Conservation (phyloP, 2,113 vertebrate species). For the Polypterus senegalus region DNA sequence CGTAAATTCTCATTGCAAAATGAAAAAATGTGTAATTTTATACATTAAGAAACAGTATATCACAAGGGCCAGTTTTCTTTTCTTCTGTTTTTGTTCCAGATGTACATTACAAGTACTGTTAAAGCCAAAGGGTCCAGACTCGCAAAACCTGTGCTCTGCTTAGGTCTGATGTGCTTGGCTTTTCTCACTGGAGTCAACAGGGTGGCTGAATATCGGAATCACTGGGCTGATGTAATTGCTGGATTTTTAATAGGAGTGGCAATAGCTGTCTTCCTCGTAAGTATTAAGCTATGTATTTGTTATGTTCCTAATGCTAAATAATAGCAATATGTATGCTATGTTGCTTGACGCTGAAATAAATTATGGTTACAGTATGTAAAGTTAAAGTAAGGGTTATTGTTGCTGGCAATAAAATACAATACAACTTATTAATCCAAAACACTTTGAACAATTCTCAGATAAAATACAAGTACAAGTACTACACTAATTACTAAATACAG, state of each 20-base stretch:
- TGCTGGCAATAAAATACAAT: too few species aligned
- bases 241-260: slow-evolving; percentile 85
- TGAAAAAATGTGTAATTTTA: slow-evolving; percentile 8
- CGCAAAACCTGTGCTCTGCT: slow-evolving; percentile 83
- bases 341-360: too few species aligned
- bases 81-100: slow-evolving; percentile 48
- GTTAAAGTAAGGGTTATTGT: too few species aligned
- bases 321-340: too few species aligned
- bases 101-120: slow-evolving; percentile 91
- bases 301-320: background rate
- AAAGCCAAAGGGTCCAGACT: slow-evolving; percentile 87
- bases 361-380: too few species aligned
- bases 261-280: slow-evolving; percentile 91
- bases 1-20: too few species aligned
- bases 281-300: slow-evolving; percentile 21
- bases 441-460: too few species aligned
- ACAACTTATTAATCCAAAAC: too few species aligned
- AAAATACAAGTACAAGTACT: too few species aligned
- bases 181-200: slow-evolving; percentile 94
- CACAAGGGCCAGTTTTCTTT: slow-evolving; percentile 13
- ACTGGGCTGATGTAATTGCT: slow-evolving; percentile 95
- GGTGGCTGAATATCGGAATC: slow-evolving; percentile 94
- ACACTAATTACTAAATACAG: too few species aligned
- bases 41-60: slow-evolving; percentile 17
- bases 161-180: slow-evolving; percentile 84